Base-by-base conservation (phyloP, 2,888 invertebrate genomes). In the Dilophus febrilis region DNA sequence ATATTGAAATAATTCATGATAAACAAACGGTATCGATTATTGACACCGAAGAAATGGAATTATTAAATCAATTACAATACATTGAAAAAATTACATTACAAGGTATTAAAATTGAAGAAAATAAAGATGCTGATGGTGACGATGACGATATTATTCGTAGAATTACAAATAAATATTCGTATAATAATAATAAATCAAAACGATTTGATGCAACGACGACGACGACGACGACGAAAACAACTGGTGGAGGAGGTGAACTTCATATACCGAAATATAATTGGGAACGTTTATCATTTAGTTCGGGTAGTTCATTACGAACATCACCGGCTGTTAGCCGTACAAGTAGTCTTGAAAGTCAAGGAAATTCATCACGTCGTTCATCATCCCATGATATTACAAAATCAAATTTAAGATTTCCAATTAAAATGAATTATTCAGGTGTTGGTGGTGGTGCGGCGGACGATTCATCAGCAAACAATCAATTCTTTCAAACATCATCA, bases 21-120 rank as follows among this genome's bases (percentile, higher is more conserved):
- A n/a, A n/a, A n/a, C 56, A 10, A 46, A 58, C 3, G 54, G 48
- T 46, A 61, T 68, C 22, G 10, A 63, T 70, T 6, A 68, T 74
- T 45, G 74, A 74, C 48, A 66, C 58, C 19, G 74, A 74, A 49
- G 74, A 74, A 50, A 51, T 67, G 36, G 61, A 67, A 44, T 51
- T 74, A 22, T 54, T 74, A 3, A 68, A 72, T 48, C 66, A 70
- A 47, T 57, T 74, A 40, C 55, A 54, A 27, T 62, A 55, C 32
- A 61, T 63, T 42, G 62, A 63, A 33, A 61, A 56, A 45, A 63
- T 63, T 19, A 59, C 63, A 3, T 42, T 63, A 2, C 61, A 62
- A 46, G 64, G 62, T 18, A 61, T 63, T 1, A 61, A 62, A 44
- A 61, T 63, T 2, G 63, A 63, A 35, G 58, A 61, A 40, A 63